Conservation (phyloP, 1,140 invertebrate genomes). For the Sinonovacula constricta region DNA sequence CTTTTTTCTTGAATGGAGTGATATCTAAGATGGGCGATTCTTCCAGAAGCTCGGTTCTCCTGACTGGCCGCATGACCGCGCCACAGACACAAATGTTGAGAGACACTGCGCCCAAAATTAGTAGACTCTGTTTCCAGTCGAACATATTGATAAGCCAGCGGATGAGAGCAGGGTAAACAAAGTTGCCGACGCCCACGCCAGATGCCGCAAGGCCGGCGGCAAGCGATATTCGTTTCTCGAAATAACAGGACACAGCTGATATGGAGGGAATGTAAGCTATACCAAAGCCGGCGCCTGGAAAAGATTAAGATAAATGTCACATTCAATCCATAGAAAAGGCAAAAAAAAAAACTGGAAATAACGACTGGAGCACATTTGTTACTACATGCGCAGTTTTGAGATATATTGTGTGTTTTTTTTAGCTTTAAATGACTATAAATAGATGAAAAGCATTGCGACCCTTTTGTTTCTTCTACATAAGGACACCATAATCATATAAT, state of each 20-base stretch:
- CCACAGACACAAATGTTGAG: constrained; percentile 57
- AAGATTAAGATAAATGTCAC: no score
- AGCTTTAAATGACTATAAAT: no score
- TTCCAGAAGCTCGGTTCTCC: constrained; percentile 12
- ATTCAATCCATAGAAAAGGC: no score
- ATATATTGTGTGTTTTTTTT: no score
- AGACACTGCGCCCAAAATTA: constrained; percentile 52
- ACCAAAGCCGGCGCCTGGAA: constrained; percentile 89
- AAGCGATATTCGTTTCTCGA: constrained; percentile 90
- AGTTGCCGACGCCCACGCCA: constrained; percentile 92
- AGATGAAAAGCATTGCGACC: no score
- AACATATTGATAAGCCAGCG: constrained; percentile 81
- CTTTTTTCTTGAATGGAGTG: constrained; percentile 51
- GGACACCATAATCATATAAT: no score
- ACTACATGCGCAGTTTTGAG: no score
- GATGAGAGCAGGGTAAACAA: constrained; percentile 85
- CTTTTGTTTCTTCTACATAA: no score
- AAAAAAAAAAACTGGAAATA: no score
- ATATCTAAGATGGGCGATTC: constrained; percentile 52
- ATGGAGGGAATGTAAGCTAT: constrained; percentile 93
- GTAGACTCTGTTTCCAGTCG: constrained; percentile 86
- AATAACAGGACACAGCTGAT: constrained; percentile 92
- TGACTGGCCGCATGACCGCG: constrained; percentile 50
- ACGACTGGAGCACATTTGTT: no score
- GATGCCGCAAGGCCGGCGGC: constrained; percentile 94